Evolutionary conservation across 2,113 vertebrate species (phyloP).

Genomic region (Neomonachus schauinslandi): DNA sequence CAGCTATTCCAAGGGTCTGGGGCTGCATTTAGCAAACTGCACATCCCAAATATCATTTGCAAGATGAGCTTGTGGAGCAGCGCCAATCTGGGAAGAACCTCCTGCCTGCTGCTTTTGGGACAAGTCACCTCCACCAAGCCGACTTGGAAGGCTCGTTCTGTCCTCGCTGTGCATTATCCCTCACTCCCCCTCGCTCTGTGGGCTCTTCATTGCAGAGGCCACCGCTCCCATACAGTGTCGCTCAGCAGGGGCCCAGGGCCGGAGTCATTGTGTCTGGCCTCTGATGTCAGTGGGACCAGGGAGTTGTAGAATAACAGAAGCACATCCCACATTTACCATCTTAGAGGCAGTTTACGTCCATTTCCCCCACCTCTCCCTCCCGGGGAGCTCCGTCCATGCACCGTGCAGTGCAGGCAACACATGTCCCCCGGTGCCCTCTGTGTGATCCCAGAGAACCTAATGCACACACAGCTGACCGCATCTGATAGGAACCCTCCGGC

Average conservation of each 20-base stretch:
- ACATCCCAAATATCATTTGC: too few species aligned
- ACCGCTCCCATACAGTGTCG: not conserved
- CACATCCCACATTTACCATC: not conserved
- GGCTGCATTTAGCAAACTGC: not conserved
- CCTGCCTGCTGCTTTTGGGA: not conserved
- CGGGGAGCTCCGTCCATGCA: rapidly evolving
- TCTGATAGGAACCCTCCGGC: not conserved
- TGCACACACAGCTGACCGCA: rapidly evolving
- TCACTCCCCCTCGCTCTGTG: rapidly evolving
- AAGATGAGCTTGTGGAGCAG: not conserved
- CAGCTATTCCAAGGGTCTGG: not conserved
- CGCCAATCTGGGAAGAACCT: not conserved
- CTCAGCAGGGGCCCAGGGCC: rapidly evolving
- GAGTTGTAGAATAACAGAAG: not conserved
- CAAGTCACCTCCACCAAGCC: rapidly evolving
- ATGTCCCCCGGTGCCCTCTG: rapidly evolving
- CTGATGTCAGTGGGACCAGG: not conserved
- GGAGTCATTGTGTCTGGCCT: not conserved
- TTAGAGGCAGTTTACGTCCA: not conserved
- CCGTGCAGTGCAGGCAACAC: too few species aligned
- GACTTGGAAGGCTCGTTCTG: not conserved
- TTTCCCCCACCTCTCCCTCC: not conserved
- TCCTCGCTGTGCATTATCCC: not conserved
- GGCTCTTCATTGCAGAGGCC: rapidly evolving
- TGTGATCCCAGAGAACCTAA: not conserved